Percentiles rank a stretch among this genome's conserved stretches.
Conservation (phyloP, 1,140 invertebrate species). For the Chrysopa pallens region DNA sequence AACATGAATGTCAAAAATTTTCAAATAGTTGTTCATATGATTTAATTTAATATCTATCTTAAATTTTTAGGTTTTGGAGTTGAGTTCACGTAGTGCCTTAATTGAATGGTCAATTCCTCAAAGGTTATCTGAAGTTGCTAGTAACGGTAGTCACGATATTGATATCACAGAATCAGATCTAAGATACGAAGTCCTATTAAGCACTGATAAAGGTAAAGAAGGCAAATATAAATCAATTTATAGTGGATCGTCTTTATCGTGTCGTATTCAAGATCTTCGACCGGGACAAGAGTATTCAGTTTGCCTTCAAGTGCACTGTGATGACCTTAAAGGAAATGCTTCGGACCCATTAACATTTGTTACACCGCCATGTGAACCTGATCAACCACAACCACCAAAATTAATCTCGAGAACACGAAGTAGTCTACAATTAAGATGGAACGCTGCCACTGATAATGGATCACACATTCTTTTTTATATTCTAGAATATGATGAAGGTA, state of each 20-base stretch:
- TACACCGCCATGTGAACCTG: constrained; percentile 48
- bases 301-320: constrained; percentile 39
- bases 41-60: constrained; percentile 1
- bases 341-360: constrained; percentile 32
- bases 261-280: constrained; percentile 55
- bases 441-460: constrained; percentile 55
- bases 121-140: constrained; percentile 32
- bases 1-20: no score
- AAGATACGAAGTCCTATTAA: constrained; percentile 53
- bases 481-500: constrained; percentile 60
- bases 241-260: constrained; percentile 44
- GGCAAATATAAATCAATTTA: constrained; percentile 66
- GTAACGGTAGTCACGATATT: constrained; percentile 19
- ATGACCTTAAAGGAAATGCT: constrained; percentile 26
- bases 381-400: constrained; percentile 36
- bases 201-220: constrained; percentile 58
- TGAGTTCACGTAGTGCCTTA: constrained; percentile 58
- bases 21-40: no score
- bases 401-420: constrained; percentile 34
- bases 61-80: constrained; percentile 46
- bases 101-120: constrained; percentile 55
- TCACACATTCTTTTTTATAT: constrained; percentile 57
- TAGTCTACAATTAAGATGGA: constrained; percentile 44
- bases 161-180: constrained; percentile 37
- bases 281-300: constrained; percentile 67